A percentile compares a stretch with the other conserved stretches of the same genome.
phyloP scores from a whole-genome alignment of 2,113 vertebrate genomes.

The Myocastor coypus region DNA sequence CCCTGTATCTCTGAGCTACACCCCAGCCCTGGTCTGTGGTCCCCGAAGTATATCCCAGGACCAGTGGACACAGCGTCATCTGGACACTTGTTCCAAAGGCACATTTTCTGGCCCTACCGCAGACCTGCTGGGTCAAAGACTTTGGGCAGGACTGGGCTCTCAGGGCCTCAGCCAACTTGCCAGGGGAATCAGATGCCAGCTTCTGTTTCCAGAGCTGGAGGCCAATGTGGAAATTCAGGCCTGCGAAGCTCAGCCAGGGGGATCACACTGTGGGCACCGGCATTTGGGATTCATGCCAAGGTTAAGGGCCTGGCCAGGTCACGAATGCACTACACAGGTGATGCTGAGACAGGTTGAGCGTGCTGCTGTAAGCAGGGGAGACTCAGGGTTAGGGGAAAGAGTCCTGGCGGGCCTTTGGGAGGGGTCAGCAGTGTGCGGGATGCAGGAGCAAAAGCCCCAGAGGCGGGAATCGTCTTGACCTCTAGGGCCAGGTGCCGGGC shows the following conservation, averaged over 20 bases:
- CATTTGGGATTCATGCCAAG: accelerated
- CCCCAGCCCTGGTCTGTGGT: not conserved
- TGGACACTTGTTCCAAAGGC: not conserved
- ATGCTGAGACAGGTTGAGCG: not conserved
- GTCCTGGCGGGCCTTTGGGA: not conserved
- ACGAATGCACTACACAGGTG: not conserved
- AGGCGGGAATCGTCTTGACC: not conserved
- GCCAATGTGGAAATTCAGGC: not conserved
- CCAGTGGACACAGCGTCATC: not conserved
- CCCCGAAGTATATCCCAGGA: not conserved
- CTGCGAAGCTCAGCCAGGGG: not conserved
- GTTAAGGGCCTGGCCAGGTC: not conserved
- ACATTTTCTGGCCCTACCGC: not conserved
- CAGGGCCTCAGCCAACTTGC: not conserved
- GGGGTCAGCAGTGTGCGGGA: not conserved
- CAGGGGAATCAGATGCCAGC: not conserved
- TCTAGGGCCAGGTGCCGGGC: not conserved
- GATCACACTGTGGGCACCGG: not conserved
- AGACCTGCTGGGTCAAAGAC: not conserved
- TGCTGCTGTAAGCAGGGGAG: not conserved
- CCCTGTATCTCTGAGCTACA: not conserved
- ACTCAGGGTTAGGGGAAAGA: not conserved
- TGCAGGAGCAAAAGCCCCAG: not conserved
- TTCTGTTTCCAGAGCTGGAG: not conserved
- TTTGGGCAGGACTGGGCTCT: too few species aligned